Evolutionary conservation across 2,888 invertebrate genomes (phyloP).

Genomic region (Ceriagrion tenellum): DNA sequence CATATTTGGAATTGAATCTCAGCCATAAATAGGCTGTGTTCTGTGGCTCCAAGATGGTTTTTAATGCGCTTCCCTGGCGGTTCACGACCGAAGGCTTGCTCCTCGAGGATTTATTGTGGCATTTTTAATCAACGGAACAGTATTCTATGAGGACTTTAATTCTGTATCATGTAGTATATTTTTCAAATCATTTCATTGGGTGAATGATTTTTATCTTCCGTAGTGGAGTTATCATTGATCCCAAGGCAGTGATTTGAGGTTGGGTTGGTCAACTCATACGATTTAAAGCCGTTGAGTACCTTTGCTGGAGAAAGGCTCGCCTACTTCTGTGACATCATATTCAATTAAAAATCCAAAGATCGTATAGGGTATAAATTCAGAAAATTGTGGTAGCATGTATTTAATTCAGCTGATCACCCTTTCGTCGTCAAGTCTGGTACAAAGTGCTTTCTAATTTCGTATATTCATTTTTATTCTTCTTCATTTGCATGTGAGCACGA

Average conservation of each 20-base stretch:
- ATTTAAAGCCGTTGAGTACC: not conserved
- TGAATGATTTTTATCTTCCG: not conserved
- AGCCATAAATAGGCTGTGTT: constrained; percentile 65
- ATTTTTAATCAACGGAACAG: not conserved
- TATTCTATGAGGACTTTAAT: not conserved
- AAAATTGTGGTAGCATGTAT: too few relatives aligned
- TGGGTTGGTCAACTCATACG: not conserved
- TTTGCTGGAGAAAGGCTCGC: too few relatives aligned
- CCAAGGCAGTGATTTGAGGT: not conserved
- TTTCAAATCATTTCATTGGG: not conserved
- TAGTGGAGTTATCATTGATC: not conserved
- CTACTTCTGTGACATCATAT: too few relatives aligned
- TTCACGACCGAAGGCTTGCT: not conserved
- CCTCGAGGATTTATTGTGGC: not conserved
- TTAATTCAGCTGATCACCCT: too few relatives aligned
- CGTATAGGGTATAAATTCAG: too few relatives aligned
- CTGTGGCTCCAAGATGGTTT: constrained; percentile 33
- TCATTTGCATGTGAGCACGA: too few relatives aligned
- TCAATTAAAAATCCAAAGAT: too few relatives aligned
- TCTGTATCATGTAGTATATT: not conserved
- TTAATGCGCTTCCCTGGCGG: constrained; percentile 23
- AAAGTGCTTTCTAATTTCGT: too few relatives aligned
- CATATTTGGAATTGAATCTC: constrained; percentile 67
- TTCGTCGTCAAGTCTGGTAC: too few relatives aligned
- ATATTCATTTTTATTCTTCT: too few relatives aligned